Evolutionary conservation across 2,888 invertebrate species (phyloP).

Genomic region (Agrochola litura): DNA sequence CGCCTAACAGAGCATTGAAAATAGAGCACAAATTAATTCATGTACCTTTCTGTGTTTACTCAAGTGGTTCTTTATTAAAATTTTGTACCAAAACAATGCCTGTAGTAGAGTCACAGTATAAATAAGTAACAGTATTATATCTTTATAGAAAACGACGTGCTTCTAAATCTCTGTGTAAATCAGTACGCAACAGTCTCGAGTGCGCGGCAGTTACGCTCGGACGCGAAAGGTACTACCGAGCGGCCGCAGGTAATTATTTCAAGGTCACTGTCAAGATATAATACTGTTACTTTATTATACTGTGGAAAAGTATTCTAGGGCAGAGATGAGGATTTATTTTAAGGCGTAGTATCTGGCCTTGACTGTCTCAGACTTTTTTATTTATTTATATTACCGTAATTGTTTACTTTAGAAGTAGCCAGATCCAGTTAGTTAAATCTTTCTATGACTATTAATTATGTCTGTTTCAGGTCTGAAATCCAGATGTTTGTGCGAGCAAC

Average conservation of each 20-base stretch:
- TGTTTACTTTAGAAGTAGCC: constrained; percentile 10
- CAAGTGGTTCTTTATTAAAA: constrained; percentile 32
- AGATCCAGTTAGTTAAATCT: not conserved
- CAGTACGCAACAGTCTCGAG: too few relatives aligned
- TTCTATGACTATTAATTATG: not conserved
- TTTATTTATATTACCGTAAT: not conserved
- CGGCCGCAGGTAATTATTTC: too few relatives aligned
- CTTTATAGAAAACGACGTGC: too few relatives aligned
- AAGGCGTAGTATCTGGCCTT: constrained; percentile 15
- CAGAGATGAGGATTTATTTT: constrained; percentile 15
- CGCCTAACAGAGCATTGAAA: constrained; percentile 54
- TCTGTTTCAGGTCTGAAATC: not conserved
- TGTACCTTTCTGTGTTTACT: constrained; percentile 27
- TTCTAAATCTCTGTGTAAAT: too few relatives aligned
- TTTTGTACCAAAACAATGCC: constrained; percentile 8
- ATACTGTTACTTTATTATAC: too few relatives aligned
- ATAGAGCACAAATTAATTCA: constrained; percentile 33
- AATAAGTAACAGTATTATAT: too few relatives aligned
- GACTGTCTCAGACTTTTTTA: not conserved
- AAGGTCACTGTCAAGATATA: too few relatives aligned
- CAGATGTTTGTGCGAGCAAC: not conserved
- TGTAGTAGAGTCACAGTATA: too few relatives aligned
- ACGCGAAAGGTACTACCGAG: too few relatives aligned
- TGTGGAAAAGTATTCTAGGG: not conserved
- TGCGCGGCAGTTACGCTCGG: too few relatives aligned